Evolutionary conservation across 2,797 vertebrate species (phyloP).

Genomic region (Xyrichtys novacula): DNA sequence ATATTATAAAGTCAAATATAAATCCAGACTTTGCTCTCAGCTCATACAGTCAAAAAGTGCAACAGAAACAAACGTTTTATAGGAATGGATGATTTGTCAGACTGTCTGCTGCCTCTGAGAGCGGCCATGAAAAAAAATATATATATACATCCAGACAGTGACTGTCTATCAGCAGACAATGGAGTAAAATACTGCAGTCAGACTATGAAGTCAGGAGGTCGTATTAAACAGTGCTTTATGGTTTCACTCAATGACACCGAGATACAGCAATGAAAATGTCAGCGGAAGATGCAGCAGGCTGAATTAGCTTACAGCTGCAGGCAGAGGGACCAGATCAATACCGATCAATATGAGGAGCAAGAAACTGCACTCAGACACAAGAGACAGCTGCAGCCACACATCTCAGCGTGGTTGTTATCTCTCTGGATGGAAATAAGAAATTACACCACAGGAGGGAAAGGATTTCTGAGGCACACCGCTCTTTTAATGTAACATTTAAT

Average conservation of each 20-base stretch:
- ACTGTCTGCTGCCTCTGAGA: background rate
- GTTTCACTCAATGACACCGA: constrained; percentile 61
- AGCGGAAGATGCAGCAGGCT: constrained; percentile 52
- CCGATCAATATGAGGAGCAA: constrained; percentile 63
- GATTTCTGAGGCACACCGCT: constrained; percentile 5
- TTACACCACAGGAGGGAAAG: constrained; percentile 17
- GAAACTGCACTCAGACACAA: constrained; percentile 62
- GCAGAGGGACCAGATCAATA: constrained; percentile 71
- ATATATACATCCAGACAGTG: background rate
- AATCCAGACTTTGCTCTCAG: background rate
- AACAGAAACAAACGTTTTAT: background rate
- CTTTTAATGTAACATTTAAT: constrained; percentile 40
- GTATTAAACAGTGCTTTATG: constrained; percentile 58
- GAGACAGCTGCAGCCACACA: constrained; percentile 48
- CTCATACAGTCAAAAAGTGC: background rate
- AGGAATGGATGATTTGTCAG: background rate
- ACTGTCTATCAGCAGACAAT: constrained; percentile 8
- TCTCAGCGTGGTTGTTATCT: constrained; percentile 14
- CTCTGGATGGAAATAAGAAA: constrained; percentile 12
- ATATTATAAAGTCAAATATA: no score
- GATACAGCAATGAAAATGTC: constrained; percentile 72
- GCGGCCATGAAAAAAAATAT: background rate
- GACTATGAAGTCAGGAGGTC: constrained; percentile 25
- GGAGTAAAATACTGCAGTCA: constrained; percentile 24
- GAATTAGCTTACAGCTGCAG: constrained; percentile 69